A percentile compares a stretch with the other conserved stretches of the same genome.
Conservation (phyloP, 2,888 invertebrate species). For the Troides helena region DNA sequence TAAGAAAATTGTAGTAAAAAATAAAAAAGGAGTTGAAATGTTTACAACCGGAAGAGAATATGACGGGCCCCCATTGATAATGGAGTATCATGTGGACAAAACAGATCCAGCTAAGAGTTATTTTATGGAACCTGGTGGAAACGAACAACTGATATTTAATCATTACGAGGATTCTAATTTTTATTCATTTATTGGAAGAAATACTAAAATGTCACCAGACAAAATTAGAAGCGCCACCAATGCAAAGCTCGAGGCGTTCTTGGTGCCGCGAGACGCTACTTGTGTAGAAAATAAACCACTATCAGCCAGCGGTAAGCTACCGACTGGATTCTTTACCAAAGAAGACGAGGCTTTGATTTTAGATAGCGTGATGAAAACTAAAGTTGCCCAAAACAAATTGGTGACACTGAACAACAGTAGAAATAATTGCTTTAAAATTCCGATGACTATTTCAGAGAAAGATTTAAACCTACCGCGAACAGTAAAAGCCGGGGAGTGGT, state of each 20-base stretch:
- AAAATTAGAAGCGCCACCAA: conserved; percentile 3
- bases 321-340: conserved; percentile 22
- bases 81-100: conserved; percentile 14
- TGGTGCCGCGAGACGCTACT: conserved; percentile 1
- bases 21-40: conserved; percentile 1
- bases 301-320: background rate
- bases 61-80: conserved; percentile 5
- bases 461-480: conserved; percentile 3
- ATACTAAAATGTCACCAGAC: conserved; percentile 1
- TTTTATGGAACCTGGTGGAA: conserved; percentile 8
- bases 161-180: conserved; percentile 2
- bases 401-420: background rate
- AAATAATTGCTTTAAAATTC: conserved; percentile 1
- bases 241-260: background rate
- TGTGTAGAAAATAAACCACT: conserved; percentile 14
- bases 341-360: conserved; percentile 17
- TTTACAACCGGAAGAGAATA: conserved; percentile 8
- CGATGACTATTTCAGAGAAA: conserved; percentile 6
- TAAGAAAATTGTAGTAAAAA: conserved; percentile 18
- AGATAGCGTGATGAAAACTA: conserved; percentile 2
- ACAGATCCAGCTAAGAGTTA: conserved; percentile 9
- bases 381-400: background rate
- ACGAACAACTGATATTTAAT: conserved; percentile 6
- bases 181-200: conserved; percentile 6
- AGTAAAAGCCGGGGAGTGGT: conserved; percentile 6